Conservation (phyloP, 2,113 vertebrate genomes). For the Montifringilla adamsi region DNA sequence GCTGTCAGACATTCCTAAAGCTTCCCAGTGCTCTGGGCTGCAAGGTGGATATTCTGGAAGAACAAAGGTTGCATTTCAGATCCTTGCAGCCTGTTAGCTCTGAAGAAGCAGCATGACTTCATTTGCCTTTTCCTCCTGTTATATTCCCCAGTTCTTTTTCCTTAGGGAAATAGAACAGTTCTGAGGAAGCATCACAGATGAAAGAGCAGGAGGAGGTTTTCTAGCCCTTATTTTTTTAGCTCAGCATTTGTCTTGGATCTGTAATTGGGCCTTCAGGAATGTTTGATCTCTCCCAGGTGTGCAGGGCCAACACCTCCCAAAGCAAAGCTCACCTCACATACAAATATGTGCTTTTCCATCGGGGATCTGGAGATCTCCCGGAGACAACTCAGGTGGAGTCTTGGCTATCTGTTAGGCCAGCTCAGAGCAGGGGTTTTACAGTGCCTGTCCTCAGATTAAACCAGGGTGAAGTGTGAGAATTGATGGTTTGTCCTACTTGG, state of each 20-base stretch:
- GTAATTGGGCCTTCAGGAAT: background rate
- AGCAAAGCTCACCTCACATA: background rate
- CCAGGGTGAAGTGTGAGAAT: background rate
- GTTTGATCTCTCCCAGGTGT: background rate
- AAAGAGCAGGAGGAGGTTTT: background rate
- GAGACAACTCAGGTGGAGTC: background rate
- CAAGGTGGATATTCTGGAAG: background rate
- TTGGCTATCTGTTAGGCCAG: background rate
- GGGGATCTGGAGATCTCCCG: background rate
- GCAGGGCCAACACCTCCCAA: background rate
- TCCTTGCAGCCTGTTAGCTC: background rate
- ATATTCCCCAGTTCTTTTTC: background rate
- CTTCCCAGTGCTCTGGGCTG: background rate
- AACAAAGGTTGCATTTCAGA: background rate
- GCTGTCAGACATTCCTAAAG: background rate
- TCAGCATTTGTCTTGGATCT: background rate
- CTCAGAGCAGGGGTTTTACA: background rate
- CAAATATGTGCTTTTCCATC: background rate
- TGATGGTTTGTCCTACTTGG: background rate
- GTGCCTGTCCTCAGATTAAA: background rate
- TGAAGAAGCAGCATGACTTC: background rate
- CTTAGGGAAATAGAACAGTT: background rate
- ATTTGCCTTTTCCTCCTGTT: background rate
- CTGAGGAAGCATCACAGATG: background rate
- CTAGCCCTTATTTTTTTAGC: background rate